Evolutionary conservation across 2,113 vertebrate genomes (phyloP).

Genomic region (Rhodinocichla rosea): DNA sequence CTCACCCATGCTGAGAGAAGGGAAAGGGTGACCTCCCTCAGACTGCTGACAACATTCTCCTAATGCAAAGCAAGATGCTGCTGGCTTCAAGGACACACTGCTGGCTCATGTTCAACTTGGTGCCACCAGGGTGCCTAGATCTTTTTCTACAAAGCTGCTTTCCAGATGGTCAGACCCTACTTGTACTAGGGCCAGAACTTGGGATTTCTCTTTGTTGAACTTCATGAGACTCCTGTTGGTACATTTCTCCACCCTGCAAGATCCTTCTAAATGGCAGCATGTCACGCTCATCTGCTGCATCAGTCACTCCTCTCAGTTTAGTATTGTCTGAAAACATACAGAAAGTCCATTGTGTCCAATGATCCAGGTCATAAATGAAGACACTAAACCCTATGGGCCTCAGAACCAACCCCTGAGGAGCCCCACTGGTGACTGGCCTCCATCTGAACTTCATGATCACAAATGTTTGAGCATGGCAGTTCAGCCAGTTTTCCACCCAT

Average conservation of each 20-base stretch:
- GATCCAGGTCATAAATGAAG: background rate
- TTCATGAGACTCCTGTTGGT: background rate
- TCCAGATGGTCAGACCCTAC: background rate
- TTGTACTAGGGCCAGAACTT: background rate
- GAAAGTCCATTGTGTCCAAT: background rate
- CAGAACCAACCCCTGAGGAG: background rate
- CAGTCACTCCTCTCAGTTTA: background rate
- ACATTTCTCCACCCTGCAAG: background rate
- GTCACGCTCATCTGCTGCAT: background rate
- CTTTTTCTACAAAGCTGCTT: background rate
- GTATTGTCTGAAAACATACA: background rate
- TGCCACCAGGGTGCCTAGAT: background rate
- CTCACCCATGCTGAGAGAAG: background rate
- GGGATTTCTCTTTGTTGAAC: background rate
- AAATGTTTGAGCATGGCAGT: background rate
- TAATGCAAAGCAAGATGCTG: background rate
- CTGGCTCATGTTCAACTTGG: background rate
- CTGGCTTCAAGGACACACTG: background rate
- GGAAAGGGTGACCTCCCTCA: background rate
- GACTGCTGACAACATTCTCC: background rate
- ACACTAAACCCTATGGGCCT: background rate
- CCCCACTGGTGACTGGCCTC: background rate
- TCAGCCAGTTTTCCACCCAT: background rate
- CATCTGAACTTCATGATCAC: background rate
- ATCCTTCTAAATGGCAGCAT: background rate